phyloP scores from a whole-genome alignment of 1,140 invertebrate genomes.

The Drosophila lacertosa region DNA sequence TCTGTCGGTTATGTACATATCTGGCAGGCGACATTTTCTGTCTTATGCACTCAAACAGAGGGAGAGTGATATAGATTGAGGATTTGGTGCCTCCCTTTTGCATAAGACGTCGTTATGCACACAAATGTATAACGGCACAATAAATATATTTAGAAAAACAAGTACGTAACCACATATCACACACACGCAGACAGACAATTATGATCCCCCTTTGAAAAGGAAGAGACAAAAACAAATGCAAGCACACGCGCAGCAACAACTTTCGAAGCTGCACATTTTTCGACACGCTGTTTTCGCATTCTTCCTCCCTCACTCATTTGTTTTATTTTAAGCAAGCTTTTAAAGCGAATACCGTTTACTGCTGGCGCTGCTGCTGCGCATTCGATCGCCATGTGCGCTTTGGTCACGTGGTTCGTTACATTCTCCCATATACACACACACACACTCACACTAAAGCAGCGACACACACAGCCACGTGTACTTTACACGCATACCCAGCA shows the following conservation, averaged over 20 bases:
- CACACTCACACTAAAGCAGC: too few relatives aligned
- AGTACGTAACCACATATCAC: neutral
- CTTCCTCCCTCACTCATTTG: neutral
- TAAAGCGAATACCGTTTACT: neutral
- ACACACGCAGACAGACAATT: neutral
- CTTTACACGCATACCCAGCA: conserved; percentile 18
- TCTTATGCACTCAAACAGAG: too few relatives aligned
- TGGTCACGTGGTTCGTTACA: conserved; percentile 28
- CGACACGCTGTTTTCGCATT: neutral
- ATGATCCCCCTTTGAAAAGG: neutral
- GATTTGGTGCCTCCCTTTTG: too few relatives aligned
- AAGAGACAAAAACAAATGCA: conserved; percentile 19
- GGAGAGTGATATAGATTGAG: too few relatives aligned
- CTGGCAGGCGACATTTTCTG: too few relatives aligned
- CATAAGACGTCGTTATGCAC: too few relatives aligned
- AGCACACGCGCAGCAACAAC: neutral
- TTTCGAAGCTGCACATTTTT: conserved; percentile 19
- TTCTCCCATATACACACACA: neutral
- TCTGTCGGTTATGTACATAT: too few relatives aligned
- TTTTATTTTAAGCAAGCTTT: neutral
- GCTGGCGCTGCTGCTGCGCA: conserved; percentile 12
- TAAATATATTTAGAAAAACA: too few relatives aligned
- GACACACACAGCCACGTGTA: too few relatives aligned
- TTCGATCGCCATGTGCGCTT: conserved; percentile 44
- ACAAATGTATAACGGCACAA: too few relatives aligned